These are phyloP conservation scores for Mohoua ochrocephala DNA, from an alignment of 2,113 vertebrate species.

Conservation along the genomic window DNA sequence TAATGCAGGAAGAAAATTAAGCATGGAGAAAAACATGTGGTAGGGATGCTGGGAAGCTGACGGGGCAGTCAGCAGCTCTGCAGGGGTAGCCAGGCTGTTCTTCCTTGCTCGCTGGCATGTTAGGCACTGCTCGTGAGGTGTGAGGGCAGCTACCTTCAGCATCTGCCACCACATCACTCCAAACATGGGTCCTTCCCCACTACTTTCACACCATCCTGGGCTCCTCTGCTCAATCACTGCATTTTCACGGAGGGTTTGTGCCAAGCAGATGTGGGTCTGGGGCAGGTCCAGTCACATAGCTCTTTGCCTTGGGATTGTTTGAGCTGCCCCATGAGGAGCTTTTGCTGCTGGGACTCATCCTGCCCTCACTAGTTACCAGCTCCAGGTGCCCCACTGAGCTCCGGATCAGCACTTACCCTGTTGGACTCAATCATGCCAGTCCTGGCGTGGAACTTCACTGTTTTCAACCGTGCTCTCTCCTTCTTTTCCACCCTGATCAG, in stretches of 20 bases:
- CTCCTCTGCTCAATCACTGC: neutral
- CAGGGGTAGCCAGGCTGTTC: neutral
- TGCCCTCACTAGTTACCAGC: neutral
- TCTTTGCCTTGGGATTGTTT: neutral
- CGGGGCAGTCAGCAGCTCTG: constrained; percentile 11
- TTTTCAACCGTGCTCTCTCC: constrained; percentile 97
- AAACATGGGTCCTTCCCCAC: neutral
- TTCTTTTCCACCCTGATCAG: constrained; percentile 87
- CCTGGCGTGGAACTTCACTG: constrained; percentile 96
- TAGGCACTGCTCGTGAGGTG: accelerated
- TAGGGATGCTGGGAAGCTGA: constrained; percentile 58
- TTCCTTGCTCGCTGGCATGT: neutral
- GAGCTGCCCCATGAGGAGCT: neutral
- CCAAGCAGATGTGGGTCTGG: neutral
- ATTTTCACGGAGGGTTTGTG: accelerated
- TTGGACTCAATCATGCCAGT: constrained; percentile 98
- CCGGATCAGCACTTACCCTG: constrained; percentile 83
- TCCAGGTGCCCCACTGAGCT: neutral
- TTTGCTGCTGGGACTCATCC: neutral
- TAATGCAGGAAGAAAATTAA: constrained; percentile 72
- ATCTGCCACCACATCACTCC: neutral
- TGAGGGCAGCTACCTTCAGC: neutral
- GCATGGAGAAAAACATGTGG: constrained; percentile 61
- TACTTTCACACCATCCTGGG: neutral
- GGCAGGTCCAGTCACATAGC: neutral